A percentile compares a stretch with the other conserved stretches of the same genome.
Conservation (phyloP, 2,888 invertebrate genomes). For the Itoplectis maculator region DNA sequence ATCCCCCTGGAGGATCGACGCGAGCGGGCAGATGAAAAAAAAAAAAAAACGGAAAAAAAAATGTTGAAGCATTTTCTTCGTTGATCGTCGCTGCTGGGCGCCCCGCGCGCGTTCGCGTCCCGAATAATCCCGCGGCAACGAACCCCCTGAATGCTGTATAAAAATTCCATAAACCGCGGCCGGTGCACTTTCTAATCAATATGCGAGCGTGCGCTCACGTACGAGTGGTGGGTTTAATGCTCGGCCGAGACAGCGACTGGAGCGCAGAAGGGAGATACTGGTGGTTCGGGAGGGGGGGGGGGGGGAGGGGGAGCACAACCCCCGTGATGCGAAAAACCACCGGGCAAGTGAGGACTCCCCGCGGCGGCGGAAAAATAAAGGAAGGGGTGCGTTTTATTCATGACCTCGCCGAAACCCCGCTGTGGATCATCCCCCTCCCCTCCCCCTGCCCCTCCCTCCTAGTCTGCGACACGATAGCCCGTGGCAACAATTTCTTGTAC, state of each 20-base stretch:
- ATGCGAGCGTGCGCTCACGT: constrained; percentile 21
- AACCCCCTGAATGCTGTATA: neutral
- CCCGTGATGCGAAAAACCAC: constrained; percentile 28
- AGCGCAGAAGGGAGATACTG: constrained; percentile 6
- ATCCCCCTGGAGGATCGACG: neutral
- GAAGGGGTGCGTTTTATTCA: constrained; percentile 70
- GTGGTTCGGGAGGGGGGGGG: neutral
- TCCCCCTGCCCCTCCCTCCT: too few species aligned
- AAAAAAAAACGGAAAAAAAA: neutral
- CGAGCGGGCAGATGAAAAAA: neutral
- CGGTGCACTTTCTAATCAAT: constrained; percentile 40
- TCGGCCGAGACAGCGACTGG: constrained; percentile 1
- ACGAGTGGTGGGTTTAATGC: constrained; percentile 33
- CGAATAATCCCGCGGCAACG: neutral
- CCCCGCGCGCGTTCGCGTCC: neutral
- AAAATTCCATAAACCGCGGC: constrained; percentile 36
- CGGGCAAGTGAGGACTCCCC: constrained; percentile 43
- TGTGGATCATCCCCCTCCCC: constrained; percentile 71
- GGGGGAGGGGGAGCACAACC: too few species aligned
- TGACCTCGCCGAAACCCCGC: constrained; percentile 67
- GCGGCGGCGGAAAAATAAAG: constrained; percentile 37
- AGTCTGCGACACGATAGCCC: constrained; percentile 63
- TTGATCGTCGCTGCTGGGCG: neutral
- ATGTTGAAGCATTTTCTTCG: constrained; percentile 13
- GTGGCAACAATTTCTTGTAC: constrained; percentile 72